phyloP scores from a whole-genome alignment of 2,113 vertebrate genomes.

The Tympanuchus pallidicinctus region DNA sequence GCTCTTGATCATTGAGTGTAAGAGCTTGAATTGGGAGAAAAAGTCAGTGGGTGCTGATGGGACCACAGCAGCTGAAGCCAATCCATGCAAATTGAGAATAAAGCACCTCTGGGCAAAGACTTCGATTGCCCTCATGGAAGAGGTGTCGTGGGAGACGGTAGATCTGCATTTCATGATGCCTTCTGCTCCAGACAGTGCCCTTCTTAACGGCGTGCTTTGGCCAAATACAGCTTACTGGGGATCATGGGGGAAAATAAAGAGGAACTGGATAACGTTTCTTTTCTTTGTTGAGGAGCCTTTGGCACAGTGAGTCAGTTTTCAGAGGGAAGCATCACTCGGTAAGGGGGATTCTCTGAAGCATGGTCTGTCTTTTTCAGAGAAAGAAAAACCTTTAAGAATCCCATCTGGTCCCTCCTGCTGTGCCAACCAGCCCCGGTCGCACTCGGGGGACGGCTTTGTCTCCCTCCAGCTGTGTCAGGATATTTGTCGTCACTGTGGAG shows the following conservation, averaged over 20 bases:
- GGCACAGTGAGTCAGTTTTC: neutral
- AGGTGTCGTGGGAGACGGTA: fast-evolving
- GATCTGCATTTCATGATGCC: neutral
- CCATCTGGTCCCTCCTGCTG: neutral
- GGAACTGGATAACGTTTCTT: neutral
- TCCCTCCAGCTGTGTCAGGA: neutral
- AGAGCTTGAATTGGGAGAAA: neutral
- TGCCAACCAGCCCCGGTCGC: neutral
- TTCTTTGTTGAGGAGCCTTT: neutral
- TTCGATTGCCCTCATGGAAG: neutral
- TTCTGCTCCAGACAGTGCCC: neutral
- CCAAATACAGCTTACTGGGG: neutral
- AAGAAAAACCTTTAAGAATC: neutral
- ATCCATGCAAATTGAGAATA: neutral
- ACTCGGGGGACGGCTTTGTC: fast-evolving
- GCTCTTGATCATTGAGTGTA: neutral
- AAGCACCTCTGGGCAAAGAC: neutral
- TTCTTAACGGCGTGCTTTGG: fast-evolving
- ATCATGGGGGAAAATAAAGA: neutral
- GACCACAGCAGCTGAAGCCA: neutral
- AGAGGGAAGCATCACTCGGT: neutral
- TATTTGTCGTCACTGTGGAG: neutral
- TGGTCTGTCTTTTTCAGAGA: neutral
- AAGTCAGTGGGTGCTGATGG: neutral
- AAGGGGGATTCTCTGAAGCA: neutral